These are phyloP conservation scores for Meta bourneti DNA, from an alignment of 2,888 invertebrate genomes.

Conservation along the genomic window DNA sequence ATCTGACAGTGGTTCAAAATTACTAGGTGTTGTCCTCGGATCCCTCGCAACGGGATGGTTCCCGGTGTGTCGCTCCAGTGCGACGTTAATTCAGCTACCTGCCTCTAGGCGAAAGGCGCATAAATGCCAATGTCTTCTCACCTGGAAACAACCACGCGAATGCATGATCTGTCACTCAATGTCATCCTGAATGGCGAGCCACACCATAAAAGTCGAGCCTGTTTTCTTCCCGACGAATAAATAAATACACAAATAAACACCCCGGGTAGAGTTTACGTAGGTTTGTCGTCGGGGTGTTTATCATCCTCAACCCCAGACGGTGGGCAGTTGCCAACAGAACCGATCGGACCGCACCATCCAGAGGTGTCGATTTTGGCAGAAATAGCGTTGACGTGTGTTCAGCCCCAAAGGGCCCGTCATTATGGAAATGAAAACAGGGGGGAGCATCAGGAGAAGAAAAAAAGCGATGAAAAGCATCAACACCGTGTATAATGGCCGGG, in stretches of 20 bases:
- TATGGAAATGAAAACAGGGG: conserved; percentile 56
- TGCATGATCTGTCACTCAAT: not conserved
- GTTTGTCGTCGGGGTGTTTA: too few species aligned
- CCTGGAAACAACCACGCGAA: not conserved
- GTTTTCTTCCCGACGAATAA: not conserved
- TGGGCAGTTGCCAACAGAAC: not conserved
- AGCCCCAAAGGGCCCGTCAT: conserved; percentile 23
- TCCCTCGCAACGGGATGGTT: too few species aligned
- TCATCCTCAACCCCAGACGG: too few species aligned
- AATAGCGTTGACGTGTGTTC: conserved; percentile 52
- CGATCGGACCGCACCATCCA: not conserved
- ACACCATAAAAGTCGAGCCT: too few species aligned
- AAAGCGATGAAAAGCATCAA: conserved; percentile 48
- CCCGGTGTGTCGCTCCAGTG: too few species aligned
- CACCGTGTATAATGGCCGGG: conserved; percentile 37
- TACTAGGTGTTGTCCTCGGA: too few species aligned
- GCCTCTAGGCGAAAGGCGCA: not conserved
- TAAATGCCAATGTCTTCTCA: conserved; percentile 16
- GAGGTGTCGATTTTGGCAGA: conserved; percentile 68
- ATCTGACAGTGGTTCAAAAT: too few species aligned
- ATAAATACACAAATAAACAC: not conserved
- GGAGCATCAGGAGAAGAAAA: not conserved
- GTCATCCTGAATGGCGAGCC: too few species aligned
- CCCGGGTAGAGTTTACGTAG: not conserved
- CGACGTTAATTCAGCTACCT: too few species aligned